Percentiles rank a stretch among this genome's conserved stretches.
Evolutionary conservation across 2,797 vertebrate species (phyloP).

Genomic region (Poecilia gillii): DNA sequence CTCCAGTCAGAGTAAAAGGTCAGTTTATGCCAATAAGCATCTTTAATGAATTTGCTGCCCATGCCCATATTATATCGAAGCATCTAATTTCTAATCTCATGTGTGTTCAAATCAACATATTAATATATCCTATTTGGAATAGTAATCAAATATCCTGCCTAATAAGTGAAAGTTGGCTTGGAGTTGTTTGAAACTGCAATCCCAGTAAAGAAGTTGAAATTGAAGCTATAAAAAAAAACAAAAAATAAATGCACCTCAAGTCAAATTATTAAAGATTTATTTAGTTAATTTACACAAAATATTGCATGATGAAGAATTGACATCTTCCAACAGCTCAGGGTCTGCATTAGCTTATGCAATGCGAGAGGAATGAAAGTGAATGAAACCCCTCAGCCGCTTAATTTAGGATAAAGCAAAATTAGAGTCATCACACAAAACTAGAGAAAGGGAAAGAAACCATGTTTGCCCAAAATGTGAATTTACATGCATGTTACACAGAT

Average conservation of each 20-base stretch:
- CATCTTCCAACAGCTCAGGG: not conserved
- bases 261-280: slow-evolving; percentile 47
- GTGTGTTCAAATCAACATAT: not conserved
- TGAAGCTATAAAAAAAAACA: not conserved
- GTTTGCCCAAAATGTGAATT: slow-evolving; percentile 21
- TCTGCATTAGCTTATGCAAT: not conserved
- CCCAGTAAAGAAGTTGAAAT: not conserved
- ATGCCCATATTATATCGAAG: not conserved
- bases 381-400: not conserved
- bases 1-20: not conserved
- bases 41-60: not conserved
- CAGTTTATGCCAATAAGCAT: not conserved
- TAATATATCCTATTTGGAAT: not conserved
- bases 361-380: not conserved
- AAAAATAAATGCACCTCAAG: slow-evolving; percentile 1
- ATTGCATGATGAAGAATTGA: slow-evolving; percentile 13
- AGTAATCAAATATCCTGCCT: not conserved
- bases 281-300: slow-evolving; percentile 29
- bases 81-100: not conserved
- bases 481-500: slow-evolving; percentile 8
- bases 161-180: not conserved
- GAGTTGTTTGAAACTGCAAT: not conserved
- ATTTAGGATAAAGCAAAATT: not conserved
- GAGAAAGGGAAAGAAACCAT: slow-evolving; percentile 52
- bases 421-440: slow-evolving; percentile 3